These are phyloP conservation scores for Ennomos fuscantarius DNA, from an alignment of 2,888 invertebrate genomes.

Conservation along the genomic window DNA sequence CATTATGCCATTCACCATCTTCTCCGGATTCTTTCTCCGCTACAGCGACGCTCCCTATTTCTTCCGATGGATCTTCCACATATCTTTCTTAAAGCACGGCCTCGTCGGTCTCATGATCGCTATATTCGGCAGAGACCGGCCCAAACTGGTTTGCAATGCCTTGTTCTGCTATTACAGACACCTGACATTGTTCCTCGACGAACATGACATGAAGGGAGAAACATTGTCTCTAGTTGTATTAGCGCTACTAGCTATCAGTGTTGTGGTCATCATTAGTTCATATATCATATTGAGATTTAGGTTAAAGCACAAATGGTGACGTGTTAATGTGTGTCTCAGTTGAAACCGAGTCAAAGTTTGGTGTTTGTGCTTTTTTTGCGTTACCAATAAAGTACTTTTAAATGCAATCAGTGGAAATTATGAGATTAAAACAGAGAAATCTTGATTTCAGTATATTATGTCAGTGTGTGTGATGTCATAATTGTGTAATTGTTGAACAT, in stretches of 20 bases:
- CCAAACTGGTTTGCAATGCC: constrained; percentile 89
- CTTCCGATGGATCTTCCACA: constrained; percentile 94
- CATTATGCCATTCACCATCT: constrained; percentile 94
- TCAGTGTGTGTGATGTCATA: too few relatives aligned
- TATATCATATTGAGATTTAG: constrained; percentile 88
- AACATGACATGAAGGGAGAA: constrained; percentile 88
- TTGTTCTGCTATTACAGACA: constrained; percentile 90
- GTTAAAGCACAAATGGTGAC: constrained; percentile 82
- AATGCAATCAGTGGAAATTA: neutral
- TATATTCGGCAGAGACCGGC: constrained; percentile 92
- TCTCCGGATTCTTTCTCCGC: constrained; percentile 97
- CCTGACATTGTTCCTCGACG: constrained; percentile 90
- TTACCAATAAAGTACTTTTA: neutral
- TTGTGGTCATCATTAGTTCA: constrained; percentile 86
- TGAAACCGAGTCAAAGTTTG: constrained; percentile 14
- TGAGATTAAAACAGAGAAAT: neutral
- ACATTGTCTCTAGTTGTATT: constrained; percentile 87
- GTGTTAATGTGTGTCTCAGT: constrained; percentile 2
- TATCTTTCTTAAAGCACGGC: constrained; percentile 95
- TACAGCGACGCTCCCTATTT: constrained; percentile 91
- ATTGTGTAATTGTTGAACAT: too few relatives aligned
- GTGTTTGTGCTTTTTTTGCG: neutral
- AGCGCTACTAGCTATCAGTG: constrained; percentile 87
- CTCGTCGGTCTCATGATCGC: constrained; percentile 93
- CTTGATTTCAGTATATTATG: too few relatives aligned